Evolutionary conservation across 2,888 invertebrate species (phyloP).

Genomic region (Napeogenes inachia): DNA sequence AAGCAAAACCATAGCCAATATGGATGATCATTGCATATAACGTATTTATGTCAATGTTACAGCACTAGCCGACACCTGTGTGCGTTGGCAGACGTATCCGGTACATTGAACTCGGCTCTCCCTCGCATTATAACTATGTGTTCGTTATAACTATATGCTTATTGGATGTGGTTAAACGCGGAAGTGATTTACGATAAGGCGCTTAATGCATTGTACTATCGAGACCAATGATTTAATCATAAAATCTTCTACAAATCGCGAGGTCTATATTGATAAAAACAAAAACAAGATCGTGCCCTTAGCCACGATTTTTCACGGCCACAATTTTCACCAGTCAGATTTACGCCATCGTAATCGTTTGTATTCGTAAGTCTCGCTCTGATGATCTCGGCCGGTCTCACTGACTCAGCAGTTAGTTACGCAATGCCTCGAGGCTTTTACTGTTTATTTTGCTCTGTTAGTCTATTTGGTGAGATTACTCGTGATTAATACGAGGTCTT

Average conservation of each 20-base stretch:
- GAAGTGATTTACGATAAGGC: slow-evolving; percentile 24
- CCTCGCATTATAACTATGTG: slow-evolving; percentile 33
- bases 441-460: slow-evolving; percentile 38
- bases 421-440: slow-evolving; percentile 46
- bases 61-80: slow-evolving; percentile 43
- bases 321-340: slow-evolving; percentile 17
- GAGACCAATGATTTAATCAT: too few relatives aligned
- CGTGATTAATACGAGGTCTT: slow-evolving; percentile 42
- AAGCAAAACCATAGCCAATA: background rate
- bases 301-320: slow-evolving; percentile 55
- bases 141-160: slow-evolving; percentile 11
- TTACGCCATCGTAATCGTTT: slow-evolving; percentile 44
- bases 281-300: slow-evolving; percentile 34
- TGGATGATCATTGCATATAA: slow-evolving; percentile 15
- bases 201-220: background rate
- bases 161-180: slow-evolving; percentile 24
- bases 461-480: slow-evolving; percentile 56
- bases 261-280: slow-evolving; percentile 10
- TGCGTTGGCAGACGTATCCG: slow-evolving; percentile 71
- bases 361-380: slow-evolving; percentile 57
- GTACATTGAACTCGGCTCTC: slow-evolving; percentile 67
- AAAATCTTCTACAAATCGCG: too few relatives aligned
- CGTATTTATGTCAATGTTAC: slow-evolving; percentile 76
- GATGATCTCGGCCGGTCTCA: slow-evolving; percentile 39
- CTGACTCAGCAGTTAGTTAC: slow-evolving; percentile 59